Evolutionary conservation across 2,113 vertebrate genomes (phyloP), one percentile per base, ranked within the genome.

Genomic region (Amblyornis subalaris): DNA sequence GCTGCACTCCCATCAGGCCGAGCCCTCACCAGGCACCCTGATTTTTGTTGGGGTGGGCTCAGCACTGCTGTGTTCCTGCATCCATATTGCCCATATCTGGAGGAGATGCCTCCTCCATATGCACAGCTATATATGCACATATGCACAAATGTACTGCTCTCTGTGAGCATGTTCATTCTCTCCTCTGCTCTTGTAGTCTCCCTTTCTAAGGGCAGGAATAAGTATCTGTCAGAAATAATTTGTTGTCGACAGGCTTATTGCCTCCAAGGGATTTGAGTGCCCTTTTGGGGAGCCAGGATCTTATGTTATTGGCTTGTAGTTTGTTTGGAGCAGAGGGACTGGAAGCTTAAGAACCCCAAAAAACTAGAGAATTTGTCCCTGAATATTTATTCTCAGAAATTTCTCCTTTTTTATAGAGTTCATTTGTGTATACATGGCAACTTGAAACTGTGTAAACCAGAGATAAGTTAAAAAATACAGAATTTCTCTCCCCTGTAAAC

Each of bases 211-310:
- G 69, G 75, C 91, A 94, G 72, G 72, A 84, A 80, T 93, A 90
- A 91, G 65, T 91, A 60, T 83, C 85, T 96, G 95, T 93, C 94
- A 94, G 72, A 95, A 95, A 93, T 91, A 86, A 95, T 95, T 96
- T 91, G 85, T 67, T 90, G 69, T 84, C 0, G 21, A 94, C 88
- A 91, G 88, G 64, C 93, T 90, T 95, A 88, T 64, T 95, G 88
- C 94, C 91, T 95, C 57, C 45, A 38, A 83, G 95, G 85, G 82
- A 91, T 94, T 88, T 0, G 48, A 93, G 75, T 95, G 94, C 85
- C 91, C 90, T 96, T 97, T 95, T 95, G 88, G 90, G 90, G 75
- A 89, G 55, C 78, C 25, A 60, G 61, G 94, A 67, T 88, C 67
- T 71, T 94, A 64, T 1, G 3, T 53, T 85, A 77, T 40, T 90